Evolutionary conservation across 2,888 invertebrate genomes (phyloP).

Genomic region (Rapana venosa): DNA sequence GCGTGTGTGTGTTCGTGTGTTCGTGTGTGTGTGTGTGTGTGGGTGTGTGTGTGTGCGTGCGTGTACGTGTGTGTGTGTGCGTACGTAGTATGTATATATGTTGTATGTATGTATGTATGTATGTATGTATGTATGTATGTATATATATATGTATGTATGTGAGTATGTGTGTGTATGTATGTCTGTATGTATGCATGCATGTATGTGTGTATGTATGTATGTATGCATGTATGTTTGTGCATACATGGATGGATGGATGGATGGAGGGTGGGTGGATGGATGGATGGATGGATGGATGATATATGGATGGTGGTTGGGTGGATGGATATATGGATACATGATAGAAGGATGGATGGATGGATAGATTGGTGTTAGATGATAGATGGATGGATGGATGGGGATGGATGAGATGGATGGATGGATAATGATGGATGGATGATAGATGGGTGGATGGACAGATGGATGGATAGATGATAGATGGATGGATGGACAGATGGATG

Average conservation of each 20-base stretch:
- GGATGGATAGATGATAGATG: too few species aligned
- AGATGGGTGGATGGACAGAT: too few species aligned
- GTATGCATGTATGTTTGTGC: constrained; percentile 13
- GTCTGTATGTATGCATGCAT: not conserved
- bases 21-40: not conserved
- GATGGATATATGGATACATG: too few species aligned
- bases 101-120: not conserved
- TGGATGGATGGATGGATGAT: not conserved
- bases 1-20: not conserved
- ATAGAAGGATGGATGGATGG: too few species aligned
- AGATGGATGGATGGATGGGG: too few species aligned
- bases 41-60: not conserved
- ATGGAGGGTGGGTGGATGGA: not conserved
- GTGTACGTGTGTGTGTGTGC: not conserved
- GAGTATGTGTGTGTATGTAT: constrained; percentile 11
- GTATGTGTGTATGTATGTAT: not conserved
- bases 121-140: constrained; percentile 5
- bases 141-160: not conserved
- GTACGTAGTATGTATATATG: not conserved
- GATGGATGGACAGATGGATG: too few species aligned
- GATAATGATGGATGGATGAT: too few species aligned
- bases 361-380: too few species aligned
- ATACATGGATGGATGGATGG: not conserved
- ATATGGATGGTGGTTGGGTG: too few species aligned
- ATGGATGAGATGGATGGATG: too few species aligned